phyloP scores from a whole-genome alignment of 2,888 invertebrate genomes.

The Tachina grossa region DNA sequence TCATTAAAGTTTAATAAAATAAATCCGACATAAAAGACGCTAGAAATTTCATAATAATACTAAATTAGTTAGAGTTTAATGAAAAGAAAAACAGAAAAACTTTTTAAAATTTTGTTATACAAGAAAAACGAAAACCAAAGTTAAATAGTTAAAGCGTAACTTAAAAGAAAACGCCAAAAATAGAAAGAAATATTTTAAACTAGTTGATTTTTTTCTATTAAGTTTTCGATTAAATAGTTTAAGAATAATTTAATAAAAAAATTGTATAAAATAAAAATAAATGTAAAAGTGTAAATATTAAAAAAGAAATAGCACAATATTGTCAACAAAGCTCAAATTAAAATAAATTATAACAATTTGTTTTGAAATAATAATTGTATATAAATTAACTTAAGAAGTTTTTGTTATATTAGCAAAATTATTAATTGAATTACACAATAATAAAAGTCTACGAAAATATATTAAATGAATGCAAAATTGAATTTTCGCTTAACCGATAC shows the following conservation, averaged over 20 bases:
- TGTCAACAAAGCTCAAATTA: slow-evolving; percentile 72
- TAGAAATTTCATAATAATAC: slow-evolving; percentile 26
- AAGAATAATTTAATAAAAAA: neutral
- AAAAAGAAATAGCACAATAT: slow-evolving; percentile 66
- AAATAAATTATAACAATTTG: slow-evolving; percentile 38
- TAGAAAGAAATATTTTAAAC: slow-evolving; percentile 58
- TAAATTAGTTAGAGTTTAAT: slow-evolving; percentile 37
- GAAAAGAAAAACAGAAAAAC: neutral
- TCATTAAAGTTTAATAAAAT: slow-evolving; percentile 27
- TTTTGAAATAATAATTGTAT: slow-evolving; percentile 23
- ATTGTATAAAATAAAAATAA: slow-evolving; percentile 12
- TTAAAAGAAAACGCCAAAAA: slow-evolving; percentile 75
- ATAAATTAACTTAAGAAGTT: slow-evolving; percentile 19
- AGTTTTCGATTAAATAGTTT: slow-evolving; percentile 14
- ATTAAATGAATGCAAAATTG: neutral
- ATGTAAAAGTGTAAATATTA: slow-evolving; percentile 48
- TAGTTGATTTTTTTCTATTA: slow-evolving; percentile 18
- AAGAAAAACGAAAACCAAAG: slow-evolving; percentile 12
- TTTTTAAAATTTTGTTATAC: slow-evolving; percentile 9
- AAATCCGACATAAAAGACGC: neutral
- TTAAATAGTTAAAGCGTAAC: slow-evolving; percentile 17
- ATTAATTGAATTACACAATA: slow-evolving; percentile 18
- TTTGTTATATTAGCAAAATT: slow-evolving; percentile 35
- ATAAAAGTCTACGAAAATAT: neutral
- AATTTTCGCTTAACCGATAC: neutral